These are phyloP conservation scores for Nestor notabilis DNA, from an alignment of 2,113 vertebrate genomes.

Conservation along the genomic window DNA sequence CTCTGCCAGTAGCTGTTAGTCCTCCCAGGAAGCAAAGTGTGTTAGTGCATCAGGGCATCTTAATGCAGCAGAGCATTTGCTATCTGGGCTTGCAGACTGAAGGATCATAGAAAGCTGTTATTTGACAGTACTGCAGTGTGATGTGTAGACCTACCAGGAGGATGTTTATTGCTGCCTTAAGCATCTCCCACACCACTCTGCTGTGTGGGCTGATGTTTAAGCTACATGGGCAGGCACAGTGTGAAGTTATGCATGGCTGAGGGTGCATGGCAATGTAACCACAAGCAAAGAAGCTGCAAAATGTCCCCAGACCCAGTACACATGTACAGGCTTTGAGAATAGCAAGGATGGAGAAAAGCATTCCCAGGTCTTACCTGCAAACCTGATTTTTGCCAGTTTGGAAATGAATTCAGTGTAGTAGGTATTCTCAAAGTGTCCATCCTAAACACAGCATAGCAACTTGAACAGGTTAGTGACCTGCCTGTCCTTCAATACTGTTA, in stretches of 20 bases:
- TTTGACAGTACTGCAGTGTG: not conserved
- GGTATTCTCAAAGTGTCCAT: conserved; percentile 85
- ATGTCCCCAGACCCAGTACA: rapidly evolving
- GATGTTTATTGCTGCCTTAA: not conserved
- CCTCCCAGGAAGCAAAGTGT: not conserved
- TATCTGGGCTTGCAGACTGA: not conserved
- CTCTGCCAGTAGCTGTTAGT: not conserved
- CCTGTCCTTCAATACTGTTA: not conserved
- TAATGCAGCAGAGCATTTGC: not conserved
- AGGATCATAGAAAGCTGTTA: not conserved
- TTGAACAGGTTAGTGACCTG: not conserved
- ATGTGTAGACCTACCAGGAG: not conserved
- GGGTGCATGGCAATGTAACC: not conserved
- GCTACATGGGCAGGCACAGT: not conserved
- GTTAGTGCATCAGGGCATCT: not conserved
- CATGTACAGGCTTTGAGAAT: rapidly evolving
- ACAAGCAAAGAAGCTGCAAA: not conserved
- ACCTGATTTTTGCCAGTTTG: conserved; percentile 80
- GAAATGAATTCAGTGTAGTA: conserved; percentile 89
- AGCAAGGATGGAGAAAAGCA: not conserved
- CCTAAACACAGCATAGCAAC: conserved; percentile 67
- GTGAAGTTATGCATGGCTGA: not conserved
- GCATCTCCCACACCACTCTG: not conserved
- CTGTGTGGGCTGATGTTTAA: not conserved
- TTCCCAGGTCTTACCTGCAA: conserved; percentile 77